Base-by-base conservation (phyloP, 2,888 invertebrate genomes). In the Eilema griseolum region DNA sequence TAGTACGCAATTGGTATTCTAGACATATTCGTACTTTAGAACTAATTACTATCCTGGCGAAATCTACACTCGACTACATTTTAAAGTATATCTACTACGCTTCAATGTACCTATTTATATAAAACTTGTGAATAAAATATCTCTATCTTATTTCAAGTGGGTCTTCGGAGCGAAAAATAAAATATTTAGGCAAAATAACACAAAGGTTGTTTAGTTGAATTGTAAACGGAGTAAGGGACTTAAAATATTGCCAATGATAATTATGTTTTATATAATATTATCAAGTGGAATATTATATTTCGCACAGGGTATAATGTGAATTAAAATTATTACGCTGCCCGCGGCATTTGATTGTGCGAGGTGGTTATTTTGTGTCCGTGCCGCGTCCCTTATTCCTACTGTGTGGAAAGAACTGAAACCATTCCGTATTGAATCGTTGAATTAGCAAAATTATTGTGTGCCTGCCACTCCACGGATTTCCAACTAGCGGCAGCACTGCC, bases 1-100 rank as follows among this genome's bases (percentile, higher is more conserved):
- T 90, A 91, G 92, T 93, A 93, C 94, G 90, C 93, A 92, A 91
- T 93, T 92, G 94, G 93, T 94, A 94, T 93, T 93, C 92, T 94
- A 93, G 92, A 91, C 90, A 92, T 94, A 93, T 88, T 91, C 89
- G 89, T 93, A 91, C 90, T 89, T 87, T 93, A 94, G 92, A 91
- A 89, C 91, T 88, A 91, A 92, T 90, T 92, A 88, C 91, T 93
- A 89, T 91, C 90, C 90, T 90, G 87, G 86, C 88, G 84, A 84
- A 87, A 86, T 88, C 88, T 90, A 89, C 86, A 87, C 86, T 88
- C 82, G 79, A 88, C 84, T 88, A 86, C 88, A 83, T 85, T 88
- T 89, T 89, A 86, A 86, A 86, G 82, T 88, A 84, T 85, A 87
- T 88, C 85, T 88, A 83, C 84, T 86, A 87, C 84, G 89, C 90